phyloP scores from a whole-genome alignment of 2,888 invertebrate genomes.

The Hydriomena furcata region DNA sequence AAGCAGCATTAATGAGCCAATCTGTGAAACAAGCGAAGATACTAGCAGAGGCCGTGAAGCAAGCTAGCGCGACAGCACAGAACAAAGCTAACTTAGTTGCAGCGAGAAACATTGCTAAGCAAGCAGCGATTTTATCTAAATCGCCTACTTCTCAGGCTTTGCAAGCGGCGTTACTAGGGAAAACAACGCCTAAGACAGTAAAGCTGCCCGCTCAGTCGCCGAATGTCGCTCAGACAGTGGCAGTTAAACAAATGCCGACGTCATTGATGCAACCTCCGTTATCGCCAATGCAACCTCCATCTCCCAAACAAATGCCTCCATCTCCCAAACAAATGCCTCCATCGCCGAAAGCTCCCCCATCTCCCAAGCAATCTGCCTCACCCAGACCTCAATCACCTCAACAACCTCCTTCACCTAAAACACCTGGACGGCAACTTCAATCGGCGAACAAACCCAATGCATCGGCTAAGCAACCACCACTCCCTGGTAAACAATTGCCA shows the following conservation, averaged over 20 bases:
- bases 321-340: conserved; percentile 18
- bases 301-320: conserved; percentile 21
- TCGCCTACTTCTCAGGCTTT: conserved; percentile 25
- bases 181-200: conserved; percentile 19
- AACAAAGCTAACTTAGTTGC: conserved; percentile 36
- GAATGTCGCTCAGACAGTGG: conserved; percentile 26
- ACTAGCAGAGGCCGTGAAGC: conserved; percentile 52
- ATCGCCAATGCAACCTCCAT: conserved; percentile 18
- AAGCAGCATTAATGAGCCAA: conserved; percentile 54
- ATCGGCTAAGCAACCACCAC: conserved; percentile 30
- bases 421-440: conserved; percentile 9
- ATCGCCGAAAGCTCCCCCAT: conserved; percentile 18
- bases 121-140: conserved; percentile 37
- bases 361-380: conserved; percentile 19
- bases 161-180: conserved; percentile 10
- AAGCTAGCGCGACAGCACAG: conserved; percentile 39
- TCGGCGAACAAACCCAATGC: conserved; percentile 28
- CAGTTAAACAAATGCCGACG: conserved; percentile 24
- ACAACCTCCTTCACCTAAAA: conserved; percentile 42
- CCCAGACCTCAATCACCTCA: conserved; percentile 47
- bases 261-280: conserved; percentile 14
- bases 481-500: conserved; percentile 4
- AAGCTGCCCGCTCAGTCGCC: conserved; percentile 29
- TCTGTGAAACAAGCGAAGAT: conserved; percentile 59
- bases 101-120: conserved; percentile 32